Percentiles rank a stretch among this genome's conserved stretches.
Evolutionary conservation across 2,888 invertebrate species (phyloP).

Genomic region (Sarcophaga caerulescens): DNA sequence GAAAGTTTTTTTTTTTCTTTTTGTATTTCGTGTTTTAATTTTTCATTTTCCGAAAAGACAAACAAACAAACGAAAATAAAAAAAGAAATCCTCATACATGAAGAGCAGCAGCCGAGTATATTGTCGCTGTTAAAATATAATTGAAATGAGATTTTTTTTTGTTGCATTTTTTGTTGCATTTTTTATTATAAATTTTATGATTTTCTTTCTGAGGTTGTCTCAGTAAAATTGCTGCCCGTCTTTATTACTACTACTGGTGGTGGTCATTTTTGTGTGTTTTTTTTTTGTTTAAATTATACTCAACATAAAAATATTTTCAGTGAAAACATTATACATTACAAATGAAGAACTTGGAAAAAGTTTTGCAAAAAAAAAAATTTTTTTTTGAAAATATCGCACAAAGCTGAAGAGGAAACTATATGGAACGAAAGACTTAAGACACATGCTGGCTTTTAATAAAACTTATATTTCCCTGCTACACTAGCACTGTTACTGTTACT

Average conservation of each 20-base stretch:
- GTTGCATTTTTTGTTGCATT: background rate
- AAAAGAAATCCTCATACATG: conserved; percentile 28
- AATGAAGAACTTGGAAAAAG: conserved; percentile 65
- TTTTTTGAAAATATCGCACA: conserved; percentile 29
- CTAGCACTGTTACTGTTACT: background rate
- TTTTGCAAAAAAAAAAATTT: conserved; percentile 40
- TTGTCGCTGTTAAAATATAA: conserved; percentile 45
- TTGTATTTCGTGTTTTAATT: conserved; percentile 13
- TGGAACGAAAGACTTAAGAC: conserved; percentile 52
- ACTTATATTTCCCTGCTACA: conserved; percentile 18
- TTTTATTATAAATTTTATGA: conserved; percentile 49
- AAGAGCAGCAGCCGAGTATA: conserved; percentile 2
- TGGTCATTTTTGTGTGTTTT: conserved; percentile 68
- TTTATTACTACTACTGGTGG: conserved; percentile 10
- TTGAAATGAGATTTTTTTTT: conserved; percentile 52
- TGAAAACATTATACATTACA: conserved; percentile 54
- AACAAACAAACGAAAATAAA: conserved; percentile 34
- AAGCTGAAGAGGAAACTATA: conserved; percentile 4
- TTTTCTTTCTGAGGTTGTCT: conserved; percentile 61
- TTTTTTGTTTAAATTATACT: conserved; percentile 39
- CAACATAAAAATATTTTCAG: conserved; percentile 63
- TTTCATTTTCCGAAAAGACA: conserved; percentile 60
- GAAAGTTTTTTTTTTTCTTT: conserved; percentile 47
- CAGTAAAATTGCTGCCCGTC: too few species aligned
- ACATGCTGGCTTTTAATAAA: conserved; percentile 27